These are phyloP conservation scores for Himalopsyche anomala DNA, from an alignment of 2,888 invertebrate genomes.

Conservation along the genomic window DNA sequence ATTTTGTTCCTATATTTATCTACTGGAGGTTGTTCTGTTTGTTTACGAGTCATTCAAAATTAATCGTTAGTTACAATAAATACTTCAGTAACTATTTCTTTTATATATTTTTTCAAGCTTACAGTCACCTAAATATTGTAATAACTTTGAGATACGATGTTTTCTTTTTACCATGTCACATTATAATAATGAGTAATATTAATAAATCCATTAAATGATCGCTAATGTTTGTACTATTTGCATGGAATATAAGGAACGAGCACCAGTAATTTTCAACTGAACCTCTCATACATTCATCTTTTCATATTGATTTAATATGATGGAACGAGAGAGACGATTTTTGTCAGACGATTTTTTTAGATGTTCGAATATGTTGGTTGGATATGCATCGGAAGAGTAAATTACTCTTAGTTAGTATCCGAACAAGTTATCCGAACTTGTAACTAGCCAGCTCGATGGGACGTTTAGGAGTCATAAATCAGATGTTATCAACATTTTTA, in stretches of 20 bases:
- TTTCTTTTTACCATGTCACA: background rate
- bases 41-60: no score
- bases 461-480: no score
- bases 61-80: no score
- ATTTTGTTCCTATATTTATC: no score
- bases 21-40: no score
- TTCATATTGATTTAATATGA: background rate
- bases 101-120: background rate
- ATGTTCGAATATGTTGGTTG: background rate
- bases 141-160: background rate
- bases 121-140: background rate
- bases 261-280: background rate
- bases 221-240: background rate
- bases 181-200: background rate
- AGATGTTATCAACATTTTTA: no score
- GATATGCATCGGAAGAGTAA: conserved; percentile 12
- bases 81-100: no score
- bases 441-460: no score
- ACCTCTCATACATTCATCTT: background rate
- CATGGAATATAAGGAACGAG: background rate
- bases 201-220: background rate
- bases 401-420: background rate
- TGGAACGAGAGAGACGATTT: background rate
- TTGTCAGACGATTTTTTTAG: background rate
- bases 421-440: background rate